Evolutionary conservation across 2,113 vertebrate genomes (phyloP).

Genomic region (Scartelaos histophorus): DNA sequence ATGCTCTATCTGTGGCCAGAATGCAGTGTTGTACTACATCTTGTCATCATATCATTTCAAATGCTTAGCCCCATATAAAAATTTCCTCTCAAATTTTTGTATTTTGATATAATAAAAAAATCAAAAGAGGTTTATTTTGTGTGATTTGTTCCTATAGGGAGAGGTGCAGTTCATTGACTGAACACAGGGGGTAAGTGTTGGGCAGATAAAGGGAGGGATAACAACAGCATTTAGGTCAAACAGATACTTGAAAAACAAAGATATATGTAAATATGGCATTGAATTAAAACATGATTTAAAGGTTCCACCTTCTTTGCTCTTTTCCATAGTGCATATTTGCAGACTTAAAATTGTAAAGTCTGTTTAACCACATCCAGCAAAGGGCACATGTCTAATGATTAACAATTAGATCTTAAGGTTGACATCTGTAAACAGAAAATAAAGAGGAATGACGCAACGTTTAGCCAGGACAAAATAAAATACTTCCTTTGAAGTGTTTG

Average conservation of each 20-base stretch:
- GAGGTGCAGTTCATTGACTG: slow-evolving; percentile 58
- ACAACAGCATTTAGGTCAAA: slow-evolving; percentile 26
- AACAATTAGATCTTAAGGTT: slow-evolving; percentile 12
- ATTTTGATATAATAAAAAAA: slow-evolving; percentile 86
- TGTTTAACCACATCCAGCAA: slow-evolving; percentile 1
- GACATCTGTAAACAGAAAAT: slow-evolving; percentile 18
- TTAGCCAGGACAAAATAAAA: slow-evolving; percentile 25
- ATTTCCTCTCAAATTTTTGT: slow-evolving; percentile 84
- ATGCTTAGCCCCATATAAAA: slow-evolving; percentile 79
- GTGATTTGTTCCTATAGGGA: slow-evolving; percentile 17
- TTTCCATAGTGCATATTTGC: neutral
- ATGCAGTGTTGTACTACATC: slow-evolving; percentile 71
- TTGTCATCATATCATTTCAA: slow-evolving; percentile 79
- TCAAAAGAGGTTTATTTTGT: slow-evolving; percentile 54
- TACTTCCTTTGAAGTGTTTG: slow-evolving; percentile 40
- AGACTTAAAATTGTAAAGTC: neutral
- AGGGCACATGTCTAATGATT: slow-evolving; percentile 14
- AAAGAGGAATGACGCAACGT: slow-evolving; percentile 15
- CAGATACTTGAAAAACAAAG: neutral
- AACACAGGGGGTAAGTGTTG: slow-evolving; percentile 72
- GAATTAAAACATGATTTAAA: neutral
- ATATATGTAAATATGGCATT: neutral
- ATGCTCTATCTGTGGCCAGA: slow-evolving; percentile 69
- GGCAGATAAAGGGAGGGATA: slow-evolving; percentile 15
- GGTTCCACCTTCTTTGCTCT: neutral